Evolutionary conservation across 2,888 invertebrate species (phyloP).

Genomic region (Gortyna flavago): DNA sequence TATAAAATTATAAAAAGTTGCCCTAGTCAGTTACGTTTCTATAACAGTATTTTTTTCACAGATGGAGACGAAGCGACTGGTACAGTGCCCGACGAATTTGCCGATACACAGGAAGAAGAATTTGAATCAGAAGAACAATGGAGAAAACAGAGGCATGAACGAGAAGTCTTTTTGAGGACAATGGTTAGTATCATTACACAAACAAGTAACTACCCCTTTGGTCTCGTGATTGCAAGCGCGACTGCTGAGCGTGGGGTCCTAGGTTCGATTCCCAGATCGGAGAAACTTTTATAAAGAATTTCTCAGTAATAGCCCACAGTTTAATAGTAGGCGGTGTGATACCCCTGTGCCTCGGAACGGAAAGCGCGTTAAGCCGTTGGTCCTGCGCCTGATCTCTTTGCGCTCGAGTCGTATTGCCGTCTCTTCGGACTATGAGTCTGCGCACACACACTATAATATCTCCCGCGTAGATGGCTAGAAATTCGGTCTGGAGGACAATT

Average conservation of each 20-base stretch:
- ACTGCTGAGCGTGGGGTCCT: background rate
- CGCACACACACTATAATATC: too few relatives aligned
- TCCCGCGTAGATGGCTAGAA: background rate
- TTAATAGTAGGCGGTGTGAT: background rate
- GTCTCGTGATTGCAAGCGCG: background rate
- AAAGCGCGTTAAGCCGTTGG: too few relatives aligned
- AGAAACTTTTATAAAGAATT: background rate
- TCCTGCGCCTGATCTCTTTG: background rate
- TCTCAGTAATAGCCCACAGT: background rate
- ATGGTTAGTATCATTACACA: conserved; percentile 77
- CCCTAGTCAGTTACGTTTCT: background rate
- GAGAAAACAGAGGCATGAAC: conserved; percentile 94
- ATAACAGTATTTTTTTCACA: conserved; percentile 52
- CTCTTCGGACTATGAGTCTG: too few relatives aligned
- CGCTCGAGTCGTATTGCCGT: background rate
- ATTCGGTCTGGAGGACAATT: background rate
- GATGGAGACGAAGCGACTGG: conserved; percentile 82
- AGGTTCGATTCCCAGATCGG: background rate
- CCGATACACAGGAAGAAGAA: conserved; percentile 91
- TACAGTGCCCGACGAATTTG: conserved; percentile 73
- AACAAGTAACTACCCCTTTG: background rate
- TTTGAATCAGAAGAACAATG: conserved; percentile 93
- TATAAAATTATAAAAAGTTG: too few relatives aligned
- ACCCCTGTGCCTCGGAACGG: background rate
- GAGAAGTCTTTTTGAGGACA: conserved; percentile 94